phyloP scores from a whole-genome alignment of 2,888 invertebrate species.

The Sarcophaga rosellei region DNA sequence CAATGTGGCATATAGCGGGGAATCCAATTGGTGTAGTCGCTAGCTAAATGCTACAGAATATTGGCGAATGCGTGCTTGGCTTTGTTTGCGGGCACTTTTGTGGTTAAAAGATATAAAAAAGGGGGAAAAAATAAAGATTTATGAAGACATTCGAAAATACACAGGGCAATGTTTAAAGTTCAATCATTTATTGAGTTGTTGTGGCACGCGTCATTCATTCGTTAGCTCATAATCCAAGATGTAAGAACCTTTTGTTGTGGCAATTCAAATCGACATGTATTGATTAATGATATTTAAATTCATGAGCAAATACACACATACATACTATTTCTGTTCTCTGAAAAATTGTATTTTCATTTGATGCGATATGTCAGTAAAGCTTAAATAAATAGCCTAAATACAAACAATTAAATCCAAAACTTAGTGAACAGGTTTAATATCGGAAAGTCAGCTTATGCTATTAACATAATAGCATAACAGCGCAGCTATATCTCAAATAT shows the following conservation, averaged over 20 bases:
- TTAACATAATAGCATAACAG: too few relatives aligned
- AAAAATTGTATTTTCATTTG: neutral
- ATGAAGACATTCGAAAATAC: neutral
- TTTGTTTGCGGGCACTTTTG: neutral
- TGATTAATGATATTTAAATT: constrained; percentile 44
- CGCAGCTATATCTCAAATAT: too few relatives aligned
- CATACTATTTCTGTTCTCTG: neutral
- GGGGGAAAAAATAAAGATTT: neutral
- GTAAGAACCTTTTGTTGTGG: neutral
- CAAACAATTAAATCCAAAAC: too few relatives aligned
- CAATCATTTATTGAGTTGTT: neutral
- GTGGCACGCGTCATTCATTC: neutral
- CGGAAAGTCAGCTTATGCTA: too few relatives aligned
- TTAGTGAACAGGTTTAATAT: too few relatives aligned
- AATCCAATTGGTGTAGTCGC: too few relatives aligned
- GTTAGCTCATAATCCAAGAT: neutral
- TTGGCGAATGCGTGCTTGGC: neutral
- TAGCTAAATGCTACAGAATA: too few relatives aligned
- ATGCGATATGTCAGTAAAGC: too few relatives aligned
- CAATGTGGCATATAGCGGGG: too few relatives aligned
- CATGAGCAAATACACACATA: neutral
- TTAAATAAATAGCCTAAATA: too few relatives aligned
- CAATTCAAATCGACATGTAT: constrained; percentile 32
- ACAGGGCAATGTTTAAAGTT: neutral
- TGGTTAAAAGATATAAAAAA: neutral